phyloP scores from a whole-genome alignment of 2,113 vertebrate genomes.

The pig (Sus scrofa) region T2T-Sscrofa CM000821.6:19012501-19013000 shows the following conservation, averaged over 20 bases:
- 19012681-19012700: constrained; percentile 18
- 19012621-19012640: no score
- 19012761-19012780: background rate
- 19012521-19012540: constrained; percentile 8
- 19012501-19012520: constrained; percentile 48
- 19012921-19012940: no score
- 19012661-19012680: background rate
- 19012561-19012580: no score
- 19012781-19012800: background rate
- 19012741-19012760: background rate
- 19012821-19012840: background rate
- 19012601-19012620: no score
- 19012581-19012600: no score
- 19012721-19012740: background rate
- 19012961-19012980: no score
- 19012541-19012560: background rate
- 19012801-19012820: background rate
- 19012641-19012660: no score
- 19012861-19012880: background rate
- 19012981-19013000: no score
- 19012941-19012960: no score
- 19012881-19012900: background rate
- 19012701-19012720: background rate
- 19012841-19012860: background rate
- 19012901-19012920: background rate